A percentile compares a stretch with the other conserved stretches of the same genome.
Conservation (phyloP, 1,140 invertebrate species). For the Drosophila kanapiae region DNA sequence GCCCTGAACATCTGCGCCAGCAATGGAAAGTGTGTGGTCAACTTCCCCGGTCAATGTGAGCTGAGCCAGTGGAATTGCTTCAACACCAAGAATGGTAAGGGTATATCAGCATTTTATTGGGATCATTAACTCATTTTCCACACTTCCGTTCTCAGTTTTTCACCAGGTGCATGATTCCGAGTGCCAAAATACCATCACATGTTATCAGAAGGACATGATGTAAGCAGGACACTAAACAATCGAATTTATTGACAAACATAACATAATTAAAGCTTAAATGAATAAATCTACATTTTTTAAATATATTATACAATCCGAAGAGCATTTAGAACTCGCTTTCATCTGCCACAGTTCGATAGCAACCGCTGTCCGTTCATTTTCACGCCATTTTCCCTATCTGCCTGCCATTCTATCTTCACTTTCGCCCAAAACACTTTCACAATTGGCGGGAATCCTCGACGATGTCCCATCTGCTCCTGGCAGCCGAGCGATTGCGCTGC, state of each 20-base stretch:
- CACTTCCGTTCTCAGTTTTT: constrained; percentile 43
- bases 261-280: background rate
- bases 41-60: constrained; percentile 76
- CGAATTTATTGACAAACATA: constrained; percentile 6
- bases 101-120: no score
- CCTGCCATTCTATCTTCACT: constrained; percentile 54
- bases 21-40: constrained; percentile 71
- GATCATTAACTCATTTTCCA: background rate
- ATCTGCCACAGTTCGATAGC: no score
- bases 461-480: constrained; percentile 38
- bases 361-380: background rate
- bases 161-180: constrained; percentile 69
- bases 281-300: background rate
- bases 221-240: background rate
- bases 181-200: constrained; percentile 60
- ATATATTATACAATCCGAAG: no score
- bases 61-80: constrained; percentile 76
- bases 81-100: constrained; percentile 72
- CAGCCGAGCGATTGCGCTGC: constrained; percentile 27
- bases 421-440: constrained; percentile 48
- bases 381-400: constrained; percentile 3
- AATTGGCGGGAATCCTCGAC: background rate
- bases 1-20: constrained; percentile 67
- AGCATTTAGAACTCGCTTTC: background rate
- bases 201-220: constrained; percentile 68